phyloP scores from a whole-genome alignment of 1,140 invertebrate genomes.

The Samia ricini region DNA sequence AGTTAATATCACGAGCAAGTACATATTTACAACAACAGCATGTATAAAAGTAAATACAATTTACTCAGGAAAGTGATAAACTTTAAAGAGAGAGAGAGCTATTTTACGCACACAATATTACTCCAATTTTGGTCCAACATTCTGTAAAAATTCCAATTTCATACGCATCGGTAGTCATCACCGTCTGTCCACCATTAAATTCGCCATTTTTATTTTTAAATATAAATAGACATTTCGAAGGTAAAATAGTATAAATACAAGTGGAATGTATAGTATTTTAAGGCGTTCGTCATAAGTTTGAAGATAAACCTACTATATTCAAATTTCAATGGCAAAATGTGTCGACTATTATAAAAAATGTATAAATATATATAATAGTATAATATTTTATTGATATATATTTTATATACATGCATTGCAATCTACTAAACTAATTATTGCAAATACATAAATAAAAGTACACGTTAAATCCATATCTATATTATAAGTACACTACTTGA shows the following conservation, averaged over 20 bases:
- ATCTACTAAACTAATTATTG: background rate
- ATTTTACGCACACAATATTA: constrained; percentile 30
- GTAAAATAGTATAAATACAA: constrained; percentile 63
- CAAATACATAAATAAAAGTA: background rate
- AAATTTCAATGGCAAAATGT: constrained; percentile 8
- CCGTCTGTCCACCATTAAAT: constrained; percentile 26
- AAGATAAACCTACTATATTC: constrained; percentile 33
- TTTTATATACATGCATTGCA: background rate
- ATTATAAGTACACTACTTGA: background rate
- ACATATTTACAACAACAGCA: background rate
- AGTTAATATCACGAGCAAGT: background rate
- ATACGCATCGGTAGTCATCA: constrained; percentile 2
- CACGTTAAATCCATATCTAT: constrained; percentile 1
- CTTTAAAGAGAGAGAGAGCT: constrained; percentile 46
- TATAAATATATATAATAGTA: background rate
- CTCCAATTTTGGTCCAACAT: constrained; percentile 62
- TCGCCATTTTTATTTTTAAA: constrained; percentile 13
- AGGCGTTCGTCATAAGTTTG: constrained; percentile 65
- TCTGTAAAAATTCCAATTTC: constrained; percentile 39
- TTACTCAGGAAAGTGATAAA: constrained; percentile 21
- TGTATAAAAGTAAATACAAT: constrained; percentile 19
- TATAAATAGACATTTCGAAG: constrained; percentile 60
- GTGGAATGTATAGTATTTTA: constrained; percentile 69
- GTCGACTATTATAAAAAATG: background rate
- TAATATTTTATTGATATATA: background rate